Conservation (phyloP, 2,797 vertebrate genomes). For the Clamator glandarius region DNA sequence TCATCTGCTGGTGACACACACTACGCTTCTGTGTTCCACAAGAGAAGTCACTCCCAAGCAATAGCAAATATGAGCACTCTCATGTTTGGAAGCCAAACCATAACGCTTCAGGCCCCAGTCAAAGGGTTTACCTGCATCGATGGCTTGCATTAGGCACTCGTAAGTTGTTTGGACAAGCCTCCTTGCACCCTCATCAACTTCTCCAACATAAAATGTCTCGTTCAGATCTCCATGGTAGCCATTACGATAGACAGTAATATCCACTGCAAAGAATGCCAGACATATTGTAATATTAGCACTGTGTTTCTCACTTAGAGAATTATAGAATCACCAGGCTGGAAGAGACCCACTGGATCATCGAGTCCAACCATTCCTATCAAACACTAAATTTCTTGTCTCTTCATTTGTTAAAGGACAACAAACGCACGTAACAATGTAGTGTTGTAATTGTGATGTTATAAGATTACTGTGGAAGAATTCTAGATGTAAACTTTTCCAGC, state of each 20-base stretch:
- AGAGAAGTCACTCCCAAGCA: background rate
- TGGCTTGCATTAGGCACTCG: constrained; percentile 99
- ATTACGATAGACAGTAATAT: constrained; percentile 97
- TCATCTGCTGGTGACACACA: background rate
- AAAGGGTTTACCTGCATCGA: constrained; percentile 88
- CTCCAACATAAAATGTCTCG: constrained; percentile 96
- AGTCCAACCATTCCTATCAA: too few species aligned
- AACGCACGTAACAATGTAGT: background rate
- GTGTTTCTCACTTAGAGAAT: background rate
- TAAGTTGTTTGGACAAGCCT: constrained; percentile 95
- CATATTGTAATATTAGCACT: background rate
- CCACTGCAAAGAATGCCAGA: constrained; percentile 82
- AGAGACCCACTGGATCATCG: too few species aligned
- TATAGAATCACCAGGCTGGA: too few species aligned
- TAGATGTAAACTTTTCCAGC: background rate
- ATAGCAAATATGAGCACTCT: background rate
- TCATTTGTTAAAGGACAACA: background rate
- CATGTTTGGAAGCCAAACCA: background rate
- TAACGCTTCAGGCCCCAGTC: background rate
- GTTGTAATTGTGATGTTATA: background rate
- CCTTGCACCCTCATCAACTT: constrained; percentile 92
- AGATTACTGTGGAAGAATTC: background rate
- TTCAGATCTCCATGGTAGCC: constrained; percentile 99
- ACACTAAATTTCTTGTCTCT: too few species aligned
- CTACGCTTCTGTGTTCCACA: background rate